Conservation (phyloP, 2,888 invertebrate species). For the Lysandra bellargus region DNA sequence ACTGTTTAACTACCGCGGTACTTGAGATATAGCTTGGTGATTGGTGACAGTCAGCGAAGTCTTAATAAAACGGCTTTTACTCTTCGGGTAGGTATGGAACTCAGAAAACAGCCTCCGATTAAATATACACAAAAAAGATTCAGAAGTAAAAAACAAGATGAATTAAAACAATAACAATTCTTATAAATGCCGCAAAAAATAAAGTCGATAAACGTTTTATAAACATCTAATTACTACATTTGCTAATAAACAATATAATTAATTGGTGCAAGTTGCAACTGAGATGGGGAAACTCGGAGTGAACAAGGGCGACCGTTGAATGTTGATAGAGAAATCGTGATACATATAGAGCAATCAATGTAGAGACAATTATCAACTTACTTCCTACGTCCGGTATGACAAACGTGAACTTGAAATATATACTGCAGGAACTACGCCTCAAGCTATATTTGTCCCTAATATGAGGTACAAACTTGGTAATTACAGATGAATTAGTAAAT, state of each 20-base stretch:
- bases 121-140: not conserved
- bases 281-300: conserved; percentile 14
- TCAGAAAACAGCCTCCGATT: too few relatives aligned
- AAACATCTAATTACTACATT: not conserved
- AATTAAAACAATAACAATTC: not conserved
- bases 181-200: not conserved
- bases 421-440: not conserved
- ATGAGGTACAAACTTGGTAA: not conserved
- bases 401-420: not conserved
- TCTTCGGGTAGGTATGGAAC: too few relatives aligned
- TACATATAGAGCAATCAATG: conserved; percentile 16
- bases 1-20: too few relatives aligned
- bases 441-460: not conserved
- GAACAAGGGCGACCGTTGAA: conserved; percentile 8
- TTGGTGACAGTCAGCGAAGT: too few relatives aligned
- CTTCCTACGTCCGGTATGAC: conserved; percentile 21
- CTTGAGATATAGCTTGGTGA: too few relatives aligned
- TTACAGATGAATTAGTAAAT: too few relatives aligned
- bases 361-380: conserved; percentile 14
- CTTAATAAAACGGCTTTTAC: too few relatives aligned
- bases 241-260: conserved; percentile 10
- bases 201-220: not conserved
- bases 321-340: conserved; percentile 12
- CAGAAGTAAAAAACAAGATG: not conserved
- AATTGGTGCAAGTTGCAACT: not conserved